These are phyloP conservation scores for Capricornis sumatraensis DNA, from an alignment of 2,113 vertebrate genomes.

Conservation along the genomic window DNA sequence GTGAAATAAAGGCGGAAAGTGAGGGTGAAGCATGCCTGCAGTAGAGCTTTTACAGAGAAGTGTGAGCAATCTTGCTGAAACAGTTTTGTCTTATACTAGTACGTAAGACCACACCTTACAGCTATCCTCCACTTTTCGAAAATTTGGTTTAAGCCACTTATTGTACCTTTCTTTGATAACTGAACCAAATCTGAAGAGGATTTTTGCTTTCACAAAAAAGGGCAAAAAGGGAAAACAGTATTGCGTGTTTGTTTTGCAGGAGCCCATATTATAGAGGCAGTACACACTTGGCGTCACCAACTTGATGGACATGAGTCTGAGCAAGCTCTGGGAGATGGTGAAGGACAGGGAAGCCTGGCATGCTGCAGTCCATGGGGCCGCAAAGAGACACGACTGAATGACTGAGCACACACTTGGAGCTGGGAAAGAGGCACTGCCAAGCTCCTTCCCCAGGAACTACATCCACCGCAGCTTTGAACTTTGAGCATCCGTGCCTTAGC, in stretches of 20 bases:
- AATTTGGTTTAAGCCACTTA: neutral
- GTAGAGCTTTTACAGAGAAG: neutral
- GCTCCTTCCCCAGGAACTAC: neutral
- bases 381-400: neutral
- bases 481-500: neutral
- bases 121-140: neutral
- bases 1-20: neutral
- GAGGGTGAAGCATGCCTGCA: neutral
- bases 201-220: neutral
- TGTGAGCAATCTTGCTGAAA: neutral
- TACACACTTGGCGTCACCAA: neutral
- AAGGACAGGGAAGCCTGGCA: neutral
- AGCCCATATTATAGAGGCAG: neutral
- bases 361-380: neutral
- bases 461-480: neutral
- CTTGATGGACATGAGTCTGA: neutral
- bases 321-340: neutral
- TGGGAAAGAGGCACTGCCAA: neutral
- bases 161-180: neutral
- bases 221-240: neutral
- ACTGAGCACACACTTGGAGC: neutral
- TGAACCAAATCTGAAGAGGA: neutral
- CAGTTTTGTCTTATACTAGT: neutral
- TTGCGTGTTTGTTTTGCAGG: neutral
- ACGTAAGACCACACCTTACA: neutral